Evolutionary conservation across 2,797 vertebrate genomes (phyloP).

Genomic region (Florisuga fusca): DNA sequence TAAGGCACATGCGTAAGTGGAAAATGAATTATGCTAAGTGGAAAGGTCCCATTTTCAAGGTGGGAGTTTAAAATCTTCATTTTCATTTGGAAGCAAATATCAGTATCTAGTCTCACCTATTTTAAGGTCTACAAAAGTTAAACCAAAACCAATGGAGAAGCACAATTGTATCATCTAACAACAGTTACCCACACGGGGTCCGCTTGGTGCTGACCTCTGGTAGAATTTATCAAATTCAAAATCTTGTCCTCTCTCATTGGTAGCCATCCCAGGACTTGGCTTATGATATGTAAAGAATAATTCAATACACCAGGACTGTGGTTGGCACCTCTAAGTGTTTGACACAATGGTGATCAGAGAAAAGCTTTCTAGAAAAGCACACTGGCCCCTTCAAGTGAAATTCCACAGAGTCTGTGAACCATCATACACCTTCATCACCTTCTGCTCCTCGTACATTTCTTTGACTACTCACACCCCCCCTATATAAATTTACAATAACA

Average conservation of each 20-base stretch:
- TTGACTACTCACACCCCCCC: rapidly evolving
- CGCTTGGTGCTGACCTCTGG: neutral
- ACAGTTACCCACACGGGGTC: neutral
- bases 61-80: neutral
- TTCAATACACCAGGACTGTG: neutral
- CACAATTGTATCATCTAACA: neutral
- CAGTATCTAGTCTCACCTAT: neutral
- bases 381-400: neutral
- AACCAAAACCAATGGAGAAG: neutral
- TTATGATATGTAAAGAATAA: neutral
- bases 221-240: neutral
- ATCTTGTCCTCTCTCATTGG: neutral
- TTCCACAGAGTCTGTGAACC: neutral
- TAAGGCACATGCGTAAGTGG: neutral
- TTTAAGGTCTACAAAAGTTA: neutral
- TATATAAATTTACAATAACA: neutral
- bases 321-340: neutral
- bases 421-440: neutral
- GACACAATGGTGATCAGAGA: neutral
- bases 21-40: neutral
- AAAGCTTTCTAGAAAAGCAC: neutral
- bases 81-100: neutral
- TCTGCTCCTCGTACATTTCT: neutral
- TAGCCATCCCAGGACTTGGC: neutral
- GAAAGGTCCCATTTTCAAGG: neutral